phyloP scores from a whole-genome alignment of 2,113 vertebrate genomes.

The Dasyurus viverrinus region DNA sequence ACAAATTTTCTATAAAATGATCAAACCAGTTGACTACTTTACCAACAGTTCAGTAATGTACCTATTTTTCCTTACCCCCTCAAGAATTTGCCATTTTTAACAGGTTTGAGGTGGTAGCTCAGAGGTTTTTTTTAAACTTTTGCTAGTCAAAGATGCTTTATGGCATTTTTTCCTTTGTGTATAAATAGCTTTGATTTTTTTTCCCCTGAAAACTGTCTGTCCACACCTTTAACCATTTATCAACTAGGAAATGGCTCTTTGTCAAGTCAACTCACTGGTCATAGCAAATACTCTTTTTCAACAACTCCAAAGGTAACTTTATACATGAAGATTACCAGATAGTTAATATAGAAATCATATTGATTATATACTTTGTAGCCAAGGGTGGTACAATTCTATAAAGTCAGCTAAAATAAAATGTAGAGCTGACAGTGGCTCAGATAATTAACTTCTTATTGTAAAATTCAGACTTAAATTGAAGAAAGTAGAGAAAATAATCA shows the following conservation, averaged over 20 bases:
- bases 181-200: not conserved
- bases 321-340: not conserved
- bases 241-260: not conserved
- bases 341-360: not conserved
- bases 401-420: too few species aligned
- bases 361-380: not conserved
- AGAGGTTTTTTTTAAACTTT: not conserved
- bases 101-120: not conserved
- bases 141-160: not conserved
- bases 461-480: not conserved
- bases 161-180: not conserved
- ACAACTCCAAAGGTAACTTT: not conserved
- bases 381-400: not conserved
- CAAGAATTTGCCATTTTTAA: not conserved
- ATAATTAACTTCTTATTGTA: not conserved
- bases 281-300: not conserved
- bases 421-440: not conserved
- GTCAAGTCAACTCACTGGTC: not conserved
- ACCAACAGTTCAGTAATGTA: not conserved
- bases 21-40: not conserved
- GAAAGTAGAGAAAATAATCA: not conserved
- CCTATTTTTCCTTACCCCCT: not conserved
- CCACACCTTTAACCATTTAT: not conserved
- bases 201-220: not conserved
- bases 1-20: not conserved